A percentile compares a stretch with the other conserved stretches of the same genome.
Evolutionary conservation across 2,113 vertebrate genomes (phyloP).

Genomic region (Cervus canadensis): DNA sequence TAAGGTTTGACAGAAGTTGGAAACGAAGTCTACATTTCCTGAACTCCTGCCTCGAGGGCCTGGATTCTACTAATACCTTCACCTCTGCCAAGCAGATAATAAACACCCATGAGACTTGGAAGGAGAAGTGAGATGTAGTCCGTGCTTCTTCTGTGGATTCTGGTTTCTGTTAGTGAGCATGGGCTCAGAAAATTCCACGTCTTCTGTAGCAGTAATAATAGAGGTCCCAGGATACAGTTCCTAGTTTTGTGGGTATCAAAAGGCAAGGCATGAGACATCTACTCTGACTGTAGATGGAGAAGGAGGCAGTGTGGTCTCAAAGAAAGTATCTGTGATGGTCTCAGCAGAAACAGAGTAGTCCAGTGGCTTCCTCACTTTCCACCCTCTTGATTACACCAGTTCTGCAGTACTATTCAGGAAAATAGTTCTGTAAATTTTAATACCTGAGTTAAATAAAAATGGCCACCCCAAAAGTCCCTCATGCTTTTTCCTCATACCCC

Average conservation of each 20-base stretch:
- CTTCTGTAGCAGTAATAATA: neutral
- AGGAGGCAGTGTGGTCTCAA: neutral
- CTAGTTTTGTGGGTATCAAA: neutral
- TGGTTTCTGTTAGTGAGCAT: neutral
- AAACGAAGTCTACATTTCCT: neutral
- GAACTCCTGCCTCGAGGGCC: neutral
- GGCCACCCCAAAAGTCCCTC: neutral
- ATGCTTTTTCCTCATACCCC: neutral
- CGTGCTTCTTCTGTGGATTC: neutral
- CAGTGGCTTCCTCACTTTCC: neutral
- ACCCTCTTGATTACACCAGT: neutral
- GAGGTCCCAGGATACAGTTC: neutral
- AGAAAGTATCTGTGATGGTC: neutral
- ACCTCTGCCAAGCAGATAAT: neutral
- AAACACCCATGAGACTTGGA: neutral
- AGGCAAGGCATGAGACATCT: neutral
- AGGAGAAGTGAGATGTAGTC: neutral
- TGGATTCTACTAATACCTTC: neutral
- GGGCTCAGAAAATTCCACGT: neutral
- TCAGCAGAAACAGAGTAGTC: neutral
- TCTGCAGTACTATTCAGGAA: neutral
- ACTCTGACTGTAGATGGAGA: neutral
- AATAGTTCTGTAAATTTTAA: neutral
- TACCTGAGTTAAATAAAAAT: neutral
- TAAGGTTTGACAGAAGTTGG: neutral